A percentile compares a stretch with the other conserved stretches of the same genome.
These are phyloP conservation scores for Arion vulgaris DNA, from an alignment of 1,140 invertebrate species.

Conservation along the genomic window DNA sequence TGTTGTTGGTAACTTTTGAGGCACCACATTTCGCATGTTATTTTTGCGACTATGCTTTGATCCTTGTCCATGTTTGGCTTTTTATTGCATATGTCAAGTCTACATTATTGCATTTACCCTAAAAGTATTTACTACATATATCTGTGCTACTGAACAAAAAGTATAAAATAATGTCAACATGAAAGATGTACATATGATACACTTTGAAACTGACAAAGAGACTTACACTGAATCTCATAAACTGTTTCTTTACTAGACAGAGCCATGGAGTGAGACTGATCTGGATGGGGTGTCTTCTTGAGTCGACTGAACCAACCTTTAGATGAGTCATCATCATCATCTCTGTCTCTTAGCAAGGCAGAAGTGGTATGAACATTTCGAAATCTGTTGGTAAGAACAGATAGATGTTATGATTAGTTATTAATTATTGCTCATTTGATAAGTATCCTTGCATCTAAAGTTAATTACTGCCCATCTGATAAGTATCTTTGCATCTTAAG, in stretches of 20 bases:
- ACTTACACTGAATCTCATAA: constrained; percentile 88
- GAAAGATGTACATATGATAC: too few species aligned
- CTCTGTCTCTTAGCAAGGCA: background rate
- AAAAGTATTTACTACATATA: too few species aligned
- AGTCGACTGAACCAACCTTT: constrained; percentile 37
- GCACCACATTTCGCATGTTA: too few species aligned
- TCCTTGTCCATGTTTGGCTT: too few species aligned
- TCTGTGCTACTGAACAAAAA: too few species aligned
- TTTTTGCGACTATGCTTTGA: too few species aligned
- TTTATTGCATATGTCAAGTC: too few species aligned
- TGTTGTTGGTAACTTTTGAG: too few species aligned
- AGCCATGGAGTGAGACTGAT: constrained; percentile 95
- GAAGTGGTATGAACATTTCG: constrained; percentile 1
- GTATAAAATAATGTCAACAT: too few species aligned
- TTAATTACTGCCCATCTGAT: background rate
- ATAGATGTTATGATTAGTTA: background rate
- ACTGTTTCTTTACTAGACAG: constrained; percentile 94
- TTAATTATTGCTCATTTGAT: background rate
- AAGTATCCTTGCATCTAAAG: too few species aligned
- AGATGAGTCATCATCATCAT: constrained; percentile 22
- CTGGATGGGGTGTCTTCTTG: constrained; percentile 77
- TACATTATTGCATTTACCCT: too few species aligned
- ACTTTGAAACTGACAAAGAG: background rate
- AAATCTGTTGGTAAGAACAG: background rate
- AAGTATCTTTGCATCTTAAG: too few species aligned